A percentile compares a stretch with the other conserved stretches of the same genome.
phyloP scores from a whole-genome alignment of 2,113 vertebrate species.

The Paracyprichromis sp. region DNA sequence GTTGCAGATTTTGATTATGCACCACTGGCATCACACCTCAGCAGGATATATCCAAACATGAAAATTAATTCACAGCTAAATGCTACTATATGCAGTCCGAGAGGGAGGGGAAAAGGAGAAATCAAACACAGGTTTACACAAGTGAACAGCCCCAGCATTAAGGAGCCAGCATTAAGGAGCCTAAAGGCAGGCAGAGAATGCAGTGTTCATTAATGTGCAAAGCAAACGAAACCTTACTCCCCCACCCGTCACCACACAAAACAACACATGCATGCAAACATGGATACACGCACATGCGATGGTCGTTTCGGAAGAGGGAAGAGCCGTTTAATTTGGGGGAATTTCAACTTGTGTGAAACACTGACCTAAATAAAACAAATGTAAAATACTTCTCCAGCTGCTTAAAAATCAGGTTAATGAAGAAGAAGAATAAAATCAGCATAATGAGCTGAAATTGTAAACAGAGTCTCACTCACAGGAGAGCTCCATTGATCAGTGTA shows the following conservation, averaged over 20 bases:
- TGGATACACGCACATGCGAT: neutral
- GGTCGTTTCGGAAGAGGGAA: neutral
- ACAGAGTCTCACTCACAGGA: slow-evolving; percentile 31
- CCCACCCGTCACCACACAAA: neutral
- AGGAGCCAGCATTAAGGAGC: slow-evolving; percentile 23
- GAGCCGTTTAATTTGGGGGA: slow-evolving; percentile 8
- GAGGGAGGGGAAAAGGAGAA: slow-evolving; percentile 39
- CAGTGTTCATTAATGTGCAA: slow-evolving; percentile 62
- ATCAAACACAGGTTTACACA: slow-evolving; percentile 65
- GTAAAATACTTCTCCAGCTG: slow-evolving; percentile 45
- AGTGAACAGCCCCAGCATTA: slow-evolving; percentile 42
- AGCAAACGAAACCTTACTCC: slow-evolving; percentile 43
- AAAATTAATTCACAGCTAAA: slow-evolving; percentile 77
- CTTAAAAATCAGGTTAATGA: slow-evolving; percentile 45
- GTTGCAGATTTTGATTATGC: slow-evolving; percentile 67
- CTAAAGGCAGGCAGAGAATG: slow-evolving; percentile 51
- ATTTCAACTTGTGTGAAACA: slow-evolving; percentile 24
- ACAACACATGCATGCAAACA: neutral
- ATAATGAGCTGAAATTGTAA: slow-evolving; percentile 49
- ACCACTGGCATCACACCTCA: slow-evolving; percentile 67
- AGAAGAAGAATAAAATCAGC: slow-evolving; percentile 47
- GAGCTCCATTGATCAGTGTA: slow-evolving; percentile 50
- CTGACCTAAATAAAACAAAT: slow-evolving; percentile 28
- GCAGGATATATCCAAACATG: slow-evolving; percentile 73
- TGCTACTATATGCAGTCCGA: slow-evolving; percentile 66